A percentile compares a stretch with the other conserved stretches of the same genome.
Conservation (phyloP, 2,888 invertebrate genomes). For the Ectemnius lituratus region DNA sequence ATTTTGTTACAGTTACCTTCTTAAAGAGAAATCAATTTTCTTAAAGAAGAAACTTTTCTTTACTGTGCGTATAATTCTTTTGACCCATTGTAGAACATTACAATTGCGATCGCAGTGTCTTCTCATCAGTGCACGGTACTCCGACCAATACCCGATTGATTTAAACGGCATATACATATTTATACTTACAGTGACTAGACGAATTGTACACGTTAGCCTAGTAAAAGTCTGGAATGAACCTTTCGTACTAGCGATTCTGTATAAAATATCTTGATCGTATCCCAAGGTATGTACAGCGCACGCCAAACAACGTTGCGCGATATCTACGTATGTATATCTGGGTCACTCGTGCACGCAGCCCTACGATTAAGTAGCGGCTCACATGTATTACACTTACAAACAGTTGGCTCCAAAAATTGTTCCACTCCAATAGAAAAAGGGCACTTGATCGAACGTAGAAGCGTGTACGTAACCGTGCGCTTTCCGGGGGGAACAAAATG, state of each 20-base stretch:
- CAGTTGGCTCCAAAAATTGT: slow-evolving; percentile 52
- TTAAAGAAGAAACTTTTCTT: no score
- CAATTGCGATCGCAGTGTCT: not conserved
- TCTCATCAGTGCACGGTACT: slow-evolving; percentile 59
- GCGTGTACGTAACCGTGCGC: slow-evolving; percentile 41
- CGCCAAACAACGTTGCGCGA: slow-evolving; percentile 34
- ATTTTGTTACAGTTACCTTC: no score
- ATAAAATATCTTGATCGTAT: slow-evolving; percentile 74
- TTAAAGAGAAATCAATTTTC: no score
- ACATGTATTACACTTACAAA: slow-evolving; percentile 28
- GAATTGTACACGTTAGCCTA: slow-evolving; percentile 62
- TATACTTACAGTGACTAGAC: slow-evolving; percentile 65
- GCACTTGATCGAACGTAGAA: slow-evolving; percentile 72
- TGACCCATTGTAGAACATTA: no score
- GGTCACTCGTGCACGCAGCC: slow-evolving; percentile 38
- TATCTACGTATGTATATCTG: slow-evolving; percentile 40
- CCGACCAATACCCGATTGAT: slow-evolving; percentile 45
- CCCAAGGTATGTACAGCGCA: slow-evolving; percentile 69
- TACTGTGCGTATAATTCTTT: no score
- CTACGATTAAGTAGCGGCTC: slow-evolving; percentile 20
- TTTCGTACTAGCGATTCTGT: slow-evolving; percentile 70
- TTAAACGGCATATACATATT: slow-evolving; percentile 52
- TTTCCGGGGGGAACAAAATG: slow-evolving; percentile 17
- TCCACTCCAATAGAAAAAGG: slow-evolving; percentile 71
- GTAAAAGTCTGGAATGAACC: slow-evolving; percentile 62